Evolutionary conservation across 2,888 invertebrate genomes (phyloP).

Genomic region (Glyphotaelius pellucidus): DNA sequence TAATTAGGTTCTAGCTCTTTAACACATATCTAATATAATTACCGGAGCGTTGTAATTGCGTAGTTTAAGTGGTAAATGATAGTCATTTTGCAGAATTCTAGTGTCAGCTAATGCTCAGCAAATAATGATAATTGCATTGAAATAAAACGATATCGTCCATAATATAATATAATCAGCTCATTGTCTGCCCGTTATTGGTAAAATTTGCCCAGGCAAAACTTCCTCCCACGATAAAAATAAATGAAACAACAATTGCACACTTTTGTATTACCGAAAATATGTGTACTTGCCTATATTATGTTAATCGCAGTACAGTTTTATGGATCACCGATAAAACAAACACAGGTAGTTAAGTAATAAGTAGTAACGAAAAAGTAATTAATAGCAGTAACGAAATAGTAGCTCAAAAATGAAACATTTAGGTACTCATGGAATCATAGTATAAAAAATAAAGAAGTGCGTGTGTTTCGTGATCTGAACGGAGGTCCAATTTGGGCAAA

Average conservation of each 20-base stretch:
- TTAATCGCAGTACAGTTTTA: neutral
- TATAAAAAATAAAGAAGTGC: too few species aligned
- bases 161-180: neutral
- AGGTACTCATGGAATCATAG: neutral
- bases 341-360: too few species aligned
- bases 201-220: too few species aligned
- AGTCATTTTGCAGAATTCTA: neutral
- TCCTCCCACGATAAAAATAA: too few species aligned
- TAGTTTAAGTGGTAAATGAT: neutral
- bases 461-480: too few species aligned
- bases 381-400: too few species aligned
- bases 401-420: neutral
- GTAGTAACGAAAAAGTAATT: too few species aligned
- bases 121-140: neutral
- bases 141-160: neutral
- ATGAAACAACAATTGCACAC: neutral
- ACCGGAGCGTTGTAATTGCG: neutral
- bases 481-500: too few species aligned
- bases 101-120: neutral
- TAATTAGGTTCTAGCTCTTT: neutral
- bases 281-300: neutral
- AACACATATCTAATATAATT: neutral
- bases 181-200: too few species aligned
- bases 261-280: neutral
- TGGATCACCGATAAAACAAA: neutral